Evolutionary conservation across 92 coral and sea anemone genomes (phyloP).

Genomic region (Siderastrea siderea): DNA sequence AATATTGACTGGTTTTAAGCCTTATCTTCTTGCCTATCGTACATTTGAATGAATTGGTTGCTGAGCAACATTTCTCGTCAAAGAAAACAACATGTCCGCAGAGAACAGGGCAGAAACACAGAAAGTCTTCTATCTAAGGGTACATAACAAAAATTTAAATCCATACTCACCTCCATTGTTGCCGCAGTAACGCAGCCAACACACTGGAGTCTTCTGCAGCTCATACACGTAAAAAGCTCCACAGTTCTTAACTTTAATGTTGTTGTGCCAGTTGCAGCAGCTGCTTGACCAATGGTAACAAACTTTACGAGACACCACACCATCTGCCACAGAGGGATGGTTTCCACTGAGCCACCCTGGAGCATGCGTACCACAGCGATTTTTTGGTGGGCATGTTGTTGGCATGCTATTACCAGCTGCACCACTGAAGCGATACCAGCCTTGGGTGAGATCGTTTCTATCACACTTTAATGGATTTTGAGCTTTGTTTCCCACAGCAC

Average conservation of each 20-base stretch:
- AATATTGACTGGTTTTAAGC: too few species aligned
- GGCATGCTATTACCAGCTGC: background rate
- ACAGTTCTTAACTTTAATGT: conserved; percentile 10
- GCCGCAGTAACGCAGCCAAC: conserved; percentile 19
- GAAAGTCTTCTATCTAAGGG: too few species aligned
- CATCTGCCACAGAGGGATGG: conserved; percentile 2
- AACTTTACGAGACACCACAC: conserved; percentile 5
- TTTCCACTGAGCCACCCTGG: conserved; percentile 28
- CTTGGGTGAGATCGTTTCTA: background rate
- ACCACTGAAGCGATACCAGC: background rate
- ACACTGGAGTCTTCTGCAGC: background rate
- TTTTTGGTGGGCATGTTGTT: background rate
- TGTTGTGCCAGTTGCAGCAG: conserved; percentile 20
- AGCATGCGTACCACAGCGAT: conserved; percentile 34
- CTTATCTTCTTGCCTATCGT: too few species aligned
- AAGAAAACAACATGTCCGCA: too few species aligned
- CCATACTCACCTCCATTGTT: background rate
- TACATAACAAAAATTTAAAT: background rate
- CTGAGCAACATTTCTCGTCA: too few species aligned
- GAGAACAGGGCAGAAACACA: too few species aligned
- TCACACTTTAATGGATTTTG: background rate
- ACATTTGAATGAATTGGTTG: too few species aligned
- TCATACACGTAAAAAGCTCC: conserved; percentile 13
- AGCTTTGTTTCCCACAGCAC: background rate
- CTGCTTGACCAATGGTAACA: conserved; percentile 27